Conservation (phyloP, 2,888 invertebrate species). For the Pinctada fucata region DNA sequence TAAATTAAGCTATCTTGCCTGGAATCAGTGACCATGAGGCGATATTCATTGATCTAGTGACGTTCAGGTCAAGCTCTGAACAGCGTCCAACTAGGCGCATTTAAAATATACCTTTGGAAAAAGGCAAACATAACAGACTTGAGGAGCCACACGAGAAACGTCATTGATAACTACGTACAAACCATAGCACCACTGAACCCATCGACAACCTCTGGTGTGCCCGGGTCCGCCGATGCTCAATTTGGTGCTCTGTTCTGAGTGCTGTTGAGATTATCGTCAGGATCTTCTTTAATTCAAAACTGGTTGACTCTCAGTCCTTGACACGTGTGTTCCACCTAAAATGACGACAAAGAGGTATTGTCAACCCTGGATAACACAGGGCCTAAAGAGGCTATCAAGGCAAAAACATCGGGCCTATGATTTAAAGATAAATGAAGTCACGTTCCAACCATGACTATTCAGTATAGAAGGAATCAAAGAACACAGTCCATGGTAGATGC, state of each 20-base stretch:
- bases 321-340: neutral
- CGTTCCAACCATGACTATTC: neutral
- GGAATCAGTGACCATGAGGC: constrained; percentile 1
- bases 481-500: neutral
- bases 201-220: neutral
- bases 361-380: constrained; percentile 2
- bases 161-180: neutral
- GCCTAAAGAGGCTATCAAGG: neutral
- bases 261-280: no score
- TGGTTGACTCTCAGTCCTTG: neutral
- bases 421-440: neutral
- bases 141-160: neutral
- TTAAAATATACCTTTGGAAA: constrained; percentile 10
- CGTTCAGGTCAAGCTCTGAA: neutral
- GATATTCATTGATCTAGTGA: constrained; percentile 6
- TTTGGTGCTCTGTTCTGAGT: no score
- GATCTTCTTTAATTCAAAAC: no score
- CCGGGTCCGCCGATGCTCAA: neutral
- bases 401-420: neutral
- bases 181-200: neutral
- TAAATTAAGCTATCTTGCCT: neutral
- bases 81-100: neutral
- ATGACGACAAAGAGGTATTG: neutral
- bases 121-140: neutral
- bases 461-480: neutral